Evolutionary conservation across 2,113 vertebrate species (phyloP), one percentile per base, ranked within the genome.

Genomic region (Anarhynchus alexandrinus): DNA sequence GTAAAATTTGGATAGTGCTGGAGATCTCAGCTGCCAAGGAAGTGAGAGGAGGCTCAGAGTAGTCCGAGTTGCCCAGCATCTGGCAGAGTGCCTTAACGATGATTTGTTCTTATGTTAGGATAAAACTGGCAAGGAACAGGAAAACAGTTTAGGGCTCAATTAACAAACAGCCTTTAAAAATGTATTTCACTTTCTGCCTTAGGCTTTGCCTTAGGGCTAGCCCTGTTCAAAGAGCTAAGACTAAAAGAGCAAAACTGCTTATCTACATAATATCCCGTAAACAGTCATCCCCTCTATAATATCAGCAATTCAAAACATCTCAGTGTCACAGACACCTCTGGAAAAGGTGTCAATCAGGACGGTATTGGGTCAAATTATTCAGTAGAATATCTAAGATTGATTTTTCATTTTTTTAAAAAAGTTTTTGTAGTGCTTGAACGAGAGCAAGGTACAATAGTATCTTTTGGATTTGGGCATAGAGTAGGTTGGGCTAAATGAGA

Each of bases 111-210:
- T 95, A 79, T 43, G 81, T 83, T 84, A 85, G 55, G 57, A 55
- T 86, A 91, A 96, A 96, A 79, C 73, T 88, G 74, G 86, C 94
- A 87, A 86, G 79, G 83, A 93, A 80, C 51, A 92, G 59, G 67
- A 62, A 97, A 94, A 45, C 45, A 57, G 94, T 95, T 97, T 90
- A 96, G 65, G 88, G 93, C 86, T 96, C 78, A 83, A 91, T 97
- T 97, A 95, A 91, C 87, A 95, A 91, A 95, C 88, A 97, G 42
- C 29, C 88, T 95, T 97, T 86, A 58, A 93, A 94, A 94, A 96
- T 40, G 94, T 82, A 65, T 96, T 96, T 96, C 49, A 45, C 51
- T 90, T 93, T 91, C 76, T 92, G 82, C 96, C 92, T 93, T 94
- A 65, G 95, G 95, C 95, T 90, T 94, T 96, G 89, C 96, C 93